Evolutionary conservation across 2,888 invertebrate genomes (phyloP), one percentile per base, ranked within the genome.

Genomic region (Brachylomia viminalis): DNA sequence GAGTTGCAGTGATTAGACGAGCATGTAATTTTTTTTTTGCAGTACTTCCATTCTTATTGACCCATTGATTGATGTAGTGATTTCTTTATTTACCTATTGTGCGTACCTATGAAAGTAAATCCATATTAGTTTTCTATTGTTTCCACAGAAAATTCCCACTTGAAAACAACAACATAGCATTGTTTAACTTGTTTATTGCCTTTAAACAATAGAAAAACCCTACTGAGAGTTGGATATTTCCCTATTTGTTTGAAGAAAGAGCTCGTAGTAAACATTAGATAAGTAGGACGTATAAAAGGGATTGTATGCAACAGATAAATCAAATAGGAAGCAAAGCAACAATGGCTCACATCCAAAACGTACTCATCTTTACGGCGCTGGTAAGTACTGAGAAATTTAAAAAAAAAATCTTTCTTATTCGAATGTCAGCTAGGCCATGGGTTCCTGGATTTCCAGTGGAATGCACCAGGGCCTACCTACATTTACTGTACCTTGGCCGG

Each of bases 161-260:
- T 42, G 33, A 59, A 70, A 81, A 81, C 67, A 76, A 78, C 23
- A 70, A 70, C 56, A 80, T 1, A n/a, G 23, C 42, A 42, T 42
- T 42, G 42, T 42, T 42, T 49, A 7, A 49, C 49, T 56, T 71
- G 56, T 70, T 84, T 76, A 81, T 74, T 70, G 38, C 58, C 58
- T 85, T 84, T 69, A 77, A 82, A 85, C 73, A 75, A 77, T 73
- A 82, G 92, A 89, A 91, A 94, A 93, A 90, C 86, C 88, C 85
- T 86, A 54, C 67, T 47, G 68, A 75, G 68, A 64, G 62, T 67
- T 77, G 72, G 71, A 79, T 67, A 90, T 91, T 92, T 91, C 86
- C 91, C 84, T 90, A 86, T 92, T 90, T 90, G 75, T 82, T 80
- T 81, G 74, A 75, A 85, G 82, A 85, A 85, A 68, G 72, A 75